These are phyloP conservation scores for Orgyia antiqua DNA, from an alignment of 2,888 invertebrate species.

Conservation along the genomic window DNA sequence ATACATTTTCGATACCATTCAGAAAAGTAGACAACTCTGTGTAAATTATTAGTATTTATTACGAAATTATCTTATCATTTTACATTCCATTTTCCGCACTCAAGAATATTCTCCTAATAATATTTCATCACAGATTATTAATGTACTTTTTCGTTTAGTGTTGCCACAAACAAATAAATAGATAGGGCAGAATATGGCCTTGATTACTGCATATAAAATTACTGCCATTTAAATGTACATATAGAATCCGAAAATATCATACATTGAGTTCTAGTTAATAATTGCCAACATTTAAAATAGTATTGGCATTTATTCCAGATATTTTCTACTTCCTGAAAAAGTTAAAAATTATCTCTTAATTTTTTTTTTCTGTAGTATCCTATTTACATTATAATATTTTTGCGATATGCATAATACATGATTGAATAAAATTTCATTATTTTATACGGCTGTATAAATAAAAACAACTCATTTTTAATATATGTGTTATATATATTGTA, in stretches of 20 bases:
- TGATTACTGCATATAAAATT: conserved; percentile 39
- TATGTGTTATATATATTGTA: conserved; percentile 48
- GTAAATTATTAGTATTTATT: conserved; percentile 46
- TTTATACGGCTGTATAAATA: conserved; percentile 57
- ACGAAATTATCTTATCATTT: conserved; percentile 37
- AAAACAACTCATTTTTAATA: conserved; percentile 58
- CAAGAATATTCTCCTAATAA: conserved; percentile 54
- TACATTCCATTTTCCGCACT: conserved; percentile 47
- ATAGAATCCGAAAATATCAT: conserved; percentile 41
- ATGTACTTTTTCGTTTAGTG: conserved; percentile 66
- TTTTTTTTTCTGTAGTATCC: conserved; percentile 28
- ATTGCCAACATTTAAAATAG: conserved; percentile 25
- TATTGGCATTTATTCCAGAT: conserved; percentile 25
- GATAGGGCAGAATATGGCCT: conserved; percentile 50
- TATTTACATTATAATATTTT: conserved; percentile 58
- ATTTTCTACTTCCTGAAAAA: conserved; percentile 41
- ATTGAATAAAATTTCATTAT: conserved; percentile 57
- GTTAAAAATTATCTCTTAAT: conserved; percentile 54
- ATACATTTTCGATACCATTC: conserved; percentile 54
- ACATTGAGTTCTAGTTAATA: conserved; percentile 29
- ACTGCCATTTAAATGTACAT: conserved; percentile 31
- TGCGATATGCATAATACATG: conserved; percentile 58
- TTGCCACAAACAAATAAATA: conserved; percentile 41
- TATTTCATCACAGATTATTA: conserved; percentile 72
- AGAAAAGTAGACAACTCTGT: conserved; percentile 43